A percentile compares a stretch with the other conserved stretches of the same genome.
phyloP scores from a whole-genome alignment of 2,797 vertebrate genomes.

The Scyliorhinus canicula region DNA sequence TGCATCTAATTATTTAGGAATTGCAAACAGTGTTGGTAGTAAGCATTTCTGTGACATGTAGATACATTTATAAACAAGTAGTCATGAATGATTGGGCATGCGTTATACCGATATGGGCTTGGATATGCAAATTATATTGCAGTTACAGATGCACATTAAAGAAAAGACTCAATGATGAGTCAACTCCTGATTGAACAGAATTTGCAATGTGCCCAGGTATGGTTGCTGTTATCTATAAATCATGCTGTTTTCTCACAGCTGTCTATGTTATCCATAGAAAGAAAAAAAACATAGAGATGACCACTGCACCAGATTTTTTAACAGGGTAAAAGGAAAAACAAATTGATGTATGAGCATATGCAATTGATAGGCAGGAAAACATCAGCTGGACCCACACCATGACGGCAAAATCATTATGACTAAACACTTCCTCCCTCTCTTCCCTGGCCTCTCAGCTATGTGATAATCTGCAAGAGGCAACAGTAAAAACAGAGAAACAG shows the following conservation, averaged over 20 bases:
- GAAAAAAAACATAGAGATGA: not conserved
- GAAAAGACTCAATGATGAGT: not conserved
- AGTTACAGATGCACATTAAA: not conserved
- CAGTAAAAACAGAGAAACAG: not conserved
- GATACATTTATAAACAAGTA: not conserved
- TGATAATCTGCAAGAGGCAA: not conserved
- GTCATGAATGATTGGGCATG: not conserved
- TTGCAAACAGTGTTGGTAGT: not conserved
- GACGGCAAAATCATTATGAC: too few species aligned
- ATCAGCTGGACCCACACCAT: not conserved
- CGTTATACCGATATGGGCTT: not conserved
- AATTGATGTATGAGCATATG: not conserved
- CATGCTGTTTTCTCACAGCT: not conserved
- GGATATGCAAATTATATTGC: not conserved
- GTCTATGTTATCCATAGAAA: not conserved
- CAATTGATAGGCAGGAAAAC: not conserved
- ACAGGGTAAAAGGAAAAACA: not conserved
- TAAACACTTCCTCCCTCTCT: not conserved
- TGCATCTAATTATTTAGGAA: not conserved
- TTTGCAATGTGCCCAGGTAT: not conserved
- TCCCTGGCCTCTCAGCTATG: not conserved
- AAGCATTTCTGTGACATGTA: not conserved
- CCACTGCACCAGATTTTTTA: not conserved
- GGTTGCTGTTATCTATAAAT: not conserved
- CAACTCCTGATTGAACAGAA: not conserved